phyloP scores from a whole-genome alignment of 2,797 vertebrate species.

The Lates japonicus region DNA sequence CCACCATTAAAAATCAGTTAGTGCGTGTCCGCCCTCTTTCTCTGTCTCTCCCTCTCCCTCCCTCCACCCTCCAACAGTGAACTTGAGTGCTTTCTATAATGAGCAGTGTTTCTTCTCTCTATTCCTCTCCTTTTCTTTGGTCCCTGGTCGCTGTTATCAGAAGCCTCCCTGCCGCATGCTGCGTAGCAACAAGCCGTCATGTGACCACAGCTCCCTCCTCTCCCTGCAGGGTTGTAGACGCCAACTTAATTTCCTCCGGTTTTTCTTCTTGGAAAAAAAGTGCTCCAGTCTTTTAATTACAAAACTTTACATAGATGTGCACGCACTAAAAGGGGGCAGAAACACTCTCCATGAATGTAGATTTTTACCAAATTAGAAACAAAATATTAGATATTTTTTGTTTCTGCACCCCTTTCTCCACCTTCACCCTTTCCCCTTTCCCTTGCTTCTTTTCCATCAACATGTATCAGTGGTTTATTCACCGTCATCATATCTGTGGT shows the following conservation, averaged over 20 bases:
- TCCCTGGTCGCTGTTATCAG: constrained; percentile 44
- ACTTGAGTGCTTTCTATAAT: constrained; percentile 42
- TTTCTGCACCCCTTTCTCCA: neutral
- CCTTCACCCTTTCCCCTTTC: neutral
- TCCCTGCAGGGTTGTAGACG: constrained; percentile 25
- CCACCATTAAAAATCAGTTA: constrained; percentile 19
- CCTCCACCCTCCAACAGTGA: constrained; percentile 12
- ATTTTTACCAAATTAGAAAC: neutral
- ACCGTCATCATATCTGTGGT: neutral
- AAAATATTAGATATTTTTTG: neutral
- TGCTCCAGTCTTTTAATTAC: neutral
- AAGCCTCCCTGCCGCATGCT: constrained; percentile 49
- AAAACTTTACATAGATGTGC: neutral
- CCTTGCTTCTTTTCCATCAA: neutral
- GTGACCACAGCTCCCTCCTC: constrained; percentile 49
- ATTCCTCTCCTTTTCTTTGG: constrained; percentile 21
- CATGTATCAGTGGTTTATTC: constrained; percentile 15
- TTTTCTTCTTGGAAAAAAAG: constrained; percentile 12
- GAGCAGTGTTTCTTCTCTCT: constrained; percentile 11
- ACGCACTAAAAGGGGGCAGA: neutral
- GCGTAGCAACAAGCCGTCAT: constrained; percentile 71
- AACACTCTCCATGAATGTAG: too few relatives aligned
- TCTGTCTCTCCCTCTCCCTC: neutral
- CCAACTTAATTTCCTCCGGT: constrained; percentile 12
- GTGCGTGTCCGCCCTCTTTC: neutral